Evolutionary conservation across 2,797 vertebrate genomes (phyloP).

Genomic region (Malacoctenus gilli): DNA sequence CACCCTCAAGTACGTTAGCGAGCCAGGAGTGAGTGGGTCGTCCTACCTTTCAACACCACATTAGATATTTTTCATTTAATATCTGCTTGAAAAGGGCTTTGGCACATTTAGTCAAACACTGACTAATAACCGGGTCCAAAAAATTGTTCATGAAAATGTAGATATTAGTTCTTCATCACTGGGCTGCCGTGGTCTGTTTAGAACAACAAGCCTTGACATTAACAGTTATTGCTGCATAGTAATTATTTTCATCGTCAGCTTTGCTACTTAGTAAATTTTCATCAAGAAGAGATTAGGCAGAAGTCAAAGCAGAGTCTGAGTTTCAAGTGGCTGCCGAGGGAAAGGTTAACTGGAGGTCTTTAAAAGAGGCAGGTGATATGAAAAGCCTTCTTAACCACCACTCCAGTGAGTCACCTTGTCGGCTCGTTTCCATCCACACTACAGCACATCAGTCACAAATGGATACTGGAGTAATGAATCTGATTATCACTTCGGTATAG

Average conservation of each 20-base stretch:
- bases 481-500: slow-evolving; percentile 56
- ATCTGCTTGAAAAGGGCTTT: slow-evolving; percentile 6
- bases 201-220: not conserved
- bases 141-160: not conserved
- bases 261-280: not conserved
- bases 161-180: not conserved
- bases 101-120: too few species aligned
- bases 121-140: not conserved
- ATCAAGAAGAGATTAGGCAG: slow-evolving; percentile 9
- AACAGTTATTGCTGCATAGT: not conserved
- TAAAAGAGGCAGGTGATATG: slow-evolving; percentile 24
- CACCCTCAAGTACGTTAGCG: not conserved
- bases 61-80: not conserved
- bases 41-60: not conserved
- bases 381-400: slow-evolving; percentile 29
- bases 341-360: slow-evolving; percentile 46
- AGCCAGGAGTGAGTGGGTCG: slow-evolving; percentile 1
- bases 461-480: slow-evolving; percentile 49
- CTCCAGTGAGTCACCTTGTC: slow-evolving; percentile 40
- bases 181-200: not conserved
- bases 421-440: slow-evolving; percentile 48
- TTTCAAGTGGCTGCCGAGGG: slow-evolving; percentile 27
- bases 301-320: slow-evolving; percentile 18
- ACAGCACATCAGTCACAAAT: slow-evolving; percentile 45
- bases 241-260: not conserved